Evolutionary conservation across 2,888 invertebrate genomes (phyloP).

Genomic region (Dasypolia templi): DNA sequence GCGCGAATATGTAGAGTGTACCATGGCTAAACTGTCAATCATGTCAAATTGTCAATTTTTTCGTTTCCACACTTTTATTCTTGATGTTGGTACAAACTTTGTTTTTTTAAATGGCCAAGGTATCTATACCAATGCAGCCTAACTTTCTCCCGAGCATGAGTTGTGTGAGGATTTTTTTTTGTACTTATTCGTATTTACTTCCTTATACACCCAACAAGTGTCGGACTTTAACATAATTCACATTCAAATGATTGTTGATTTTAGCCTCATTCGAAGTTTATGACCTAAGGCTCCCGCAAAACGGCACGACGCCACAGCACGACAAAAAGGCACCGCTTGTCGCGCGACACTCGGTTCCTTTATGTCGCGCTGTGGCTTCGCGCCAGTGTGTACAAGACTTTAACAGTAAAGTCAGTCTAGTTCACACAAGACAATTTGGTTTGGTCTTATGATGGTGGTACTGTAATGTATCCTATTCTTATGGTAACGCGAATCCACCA

Average conservation of each 20-base stretch:
- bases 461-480: background rate
- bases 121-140: slow-evolving; percentile 5
- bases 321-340: too few species aligned
- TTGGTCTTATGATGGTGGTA: background rate
- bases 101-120: slow-evolving; percentile 1
- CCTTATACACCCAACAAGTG: background rate
- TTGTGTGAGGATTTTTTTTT: background rate
- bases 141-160: too few species aligned
- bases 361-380: too few species aligned
- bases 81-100: slow-evolving; percentile 8
- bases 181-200: background rate
- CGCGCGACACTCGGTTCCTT: too few species aligned
- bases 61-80: background rate
- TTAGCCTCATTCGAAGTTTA: background rate
- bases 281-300: too few species aligned
- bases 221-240: background rate
- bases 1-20: slow-evolving; percentile 64
- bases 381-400: too few species aligned
- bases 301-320: too few species aligned
- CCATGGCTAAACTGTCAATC: slow-evolving; percentile 34
- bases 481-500: background rate
- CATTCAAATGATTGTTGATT: background rate
- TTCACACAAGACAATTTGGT: background rate
- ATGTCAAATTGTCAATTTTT: slow-evolving; percentile 35
- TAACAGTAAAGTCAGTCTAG: too few species aligned